phyloP scores from a whole-genome alignment of 2,797 vertebrate genomes.

The Meriones psammophilus region DNA sequence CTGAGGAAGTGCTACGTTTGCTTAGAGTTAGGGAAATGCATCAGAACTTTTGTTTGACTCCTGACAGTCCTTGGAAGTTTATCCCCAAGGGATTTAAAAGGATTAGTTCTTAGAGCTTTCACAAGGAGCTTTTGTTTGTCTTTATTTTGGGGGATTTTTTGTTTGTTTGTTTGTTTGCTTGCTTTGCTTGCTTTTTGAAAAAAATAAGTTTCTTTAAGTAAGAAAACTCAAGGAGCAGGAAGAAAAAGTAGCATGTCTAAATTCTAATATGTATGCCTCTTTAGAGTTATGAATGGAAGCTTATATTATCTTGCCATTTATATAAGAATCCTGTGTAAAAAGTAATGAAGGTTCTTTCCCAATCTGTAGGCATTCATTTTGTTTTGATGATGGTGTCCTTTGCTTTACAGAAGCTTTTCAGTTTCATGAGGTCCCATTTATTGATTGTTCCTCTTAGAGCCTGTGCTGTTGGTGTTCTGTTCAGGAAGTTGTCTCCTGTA shows the following conservation, averaged over 20 bases:
- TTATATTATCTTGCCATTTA: background rate
- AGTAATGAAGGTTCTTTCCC: background rate
- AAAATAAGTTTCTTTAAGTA: constrained; percentile 31
- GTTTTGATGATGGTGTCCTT: no score
- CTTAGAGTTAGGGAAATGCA: background rate
- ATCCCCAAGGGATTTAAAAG: constrained; percentile 55
- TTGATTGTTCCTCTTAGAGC: no score
- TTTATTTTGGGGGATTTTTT: background rate
- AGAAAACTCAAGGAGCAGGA: constrained; percentile 14
- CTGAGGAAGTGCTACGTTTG: background rate
- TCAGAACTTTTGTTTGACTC: constrained; percentile 12
- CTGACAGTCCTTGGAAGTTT: constrained; percentile 52
- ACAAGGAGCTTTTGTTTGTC: background rate
- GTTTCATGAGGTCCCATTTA: no score
- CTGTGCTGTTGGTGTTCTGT: no score
- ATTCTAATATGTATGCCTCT: background rate
- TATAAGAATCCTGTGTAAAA: background rate
- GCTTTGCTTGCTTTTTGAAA: background rate
- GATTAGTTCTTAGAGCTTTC: constrained; percentile 53
- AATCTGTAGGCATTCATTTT: no score
- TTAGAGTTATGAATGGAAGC: background rate
- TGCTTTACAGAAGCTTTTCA: no score
- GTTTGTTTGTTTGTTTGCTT: background rate
- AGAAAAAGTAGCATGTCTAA: constrained; percentile 20
- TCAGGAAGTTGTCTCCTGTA: no score